phyloP scores from a whole-genome alignment of 2,888 invertebrate genomes.

The Spisula subtruncata region DNA sequence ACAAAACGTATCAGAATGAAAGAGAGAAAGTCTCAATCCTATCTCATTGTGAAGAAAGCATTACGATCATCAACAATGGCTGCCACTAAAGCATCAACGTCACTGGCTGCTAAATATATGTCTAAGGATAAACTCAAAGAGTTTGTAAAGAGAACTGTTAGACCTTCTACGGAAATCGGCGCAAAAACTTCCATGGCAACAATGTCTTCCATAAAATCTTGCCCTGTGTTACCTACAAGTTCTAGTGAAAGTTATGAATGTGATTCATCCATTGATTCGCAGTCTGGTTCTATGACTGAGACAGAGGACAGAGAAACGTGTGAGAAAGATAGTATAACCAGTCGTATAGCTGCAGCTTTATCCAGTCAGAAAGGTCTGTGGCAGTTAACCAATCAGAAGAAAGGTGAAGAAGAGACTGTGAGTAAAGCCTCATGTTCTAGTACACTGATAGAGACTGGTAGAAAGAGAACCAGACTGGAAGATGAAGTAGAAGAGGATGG shows the following conservation, averaged over 20 bases:
- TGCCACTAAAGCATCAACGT: slow-evolving; percentile 66
- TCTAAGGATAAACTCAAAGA: slow-evolving; percentile 2
- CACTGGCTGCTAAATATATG: slow-evolving; percentile 46
- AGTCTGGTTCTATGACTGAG: background rate
- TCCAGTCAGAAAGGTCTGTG: slow-evolving; percentile 68
- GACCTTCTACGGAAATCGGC: background rate
- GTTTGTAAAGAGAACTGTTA: slow-evolving; percentile 15
- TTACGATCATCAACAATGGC: slow-evolving; percentile 64
- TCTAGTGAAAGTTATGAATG: slow-evolving; percentile 57
- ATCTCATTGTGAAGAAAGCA: slow-evolving; percentile 62
- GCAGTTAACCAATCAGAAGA: slow-evolving; percentile 62
- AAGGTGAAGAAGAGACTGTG: background rate
- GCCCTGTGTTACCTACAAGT: background rate
- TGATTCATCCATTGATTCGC: slow-evolving; percentile 62
- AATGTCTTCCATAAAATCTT: background rate
- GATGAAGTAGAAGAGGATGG: background rate
- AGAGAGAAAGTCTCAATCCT: background rate
- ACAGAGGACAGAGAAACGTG: slow-evolving; percentile 5
- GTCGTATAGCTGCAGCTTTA: slow-evolving; percentile 67
- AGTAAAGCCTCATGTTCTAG: background rate
- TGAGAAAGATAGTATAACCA: slow-evolving; percentile 63
- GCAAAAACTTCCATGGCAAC: slow-evolving; percentile 17
- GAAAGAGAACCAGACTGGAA: background rate
- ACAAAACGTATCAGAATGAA: slow-evolving; percentile 15
- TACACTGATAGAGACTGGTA: background rate